Evolutionary conservation across 2,113 vertebrate genomes (phyloP), one percentile per base, ranked within the genome.

Genomic region (Brachirus orientalis): DNA sequence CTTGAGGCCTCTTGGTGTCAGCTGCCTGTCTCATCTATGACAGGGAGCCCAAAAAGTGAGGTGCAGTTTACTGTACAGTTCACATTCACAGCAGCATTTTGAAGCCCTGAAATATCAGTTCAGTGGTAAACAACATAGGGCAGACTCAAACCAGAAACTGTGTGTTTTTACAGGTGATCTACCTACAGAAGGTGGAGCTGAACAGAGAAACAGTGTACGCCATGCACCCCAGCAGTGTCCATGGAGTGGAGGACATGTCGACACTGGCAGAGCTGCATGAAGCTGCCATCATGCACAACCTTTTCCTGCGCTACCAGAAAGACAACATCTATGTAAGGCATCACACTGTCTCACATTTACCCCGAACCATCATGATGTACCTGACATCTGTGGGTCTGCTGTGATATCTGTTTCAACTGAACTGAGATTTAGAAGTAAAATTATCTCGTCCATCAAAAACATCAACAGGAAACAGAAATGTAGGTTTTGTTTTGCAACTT

Each of bases 201-300:
- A 91, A 80, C 85, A 89, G 92, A 40, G 94, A 94, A 59, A 92
- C 86, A 35, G 89, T 95, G 38, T 89, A 88, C 72, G 90, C 90
- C 8, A 97, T 96, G 96, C 95, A 96, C 79, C 91, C 91, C 81
- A 94, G 84, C 88, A 96, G 94, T 36, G 0, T 90, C 63, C 88
- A 91, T 10, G 96, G 95, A 16, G 95, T 95, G 35, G 95, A 97
- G 81, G 96, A 97, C 91, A 96, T 97, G 95, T 95, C 95, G 65
- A 82, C 88, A 55, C 91, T 97, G 87, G 90, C 90, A 16, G 95
- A 97, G 75, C 91, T 97, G 48, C 96, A 97, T 1, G 95, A 96
- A 84, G 94, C 93, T 9, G 93, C 95, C 90, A 97, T 97, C 87
- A 93, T 97, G 93, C 92, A 95, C 77, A 97, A 97, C 88, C 93